phyloP scores from a whole-genome alignment of 2,888 invertebrate species.

The Pollenia griseotomentosa region DNA sequence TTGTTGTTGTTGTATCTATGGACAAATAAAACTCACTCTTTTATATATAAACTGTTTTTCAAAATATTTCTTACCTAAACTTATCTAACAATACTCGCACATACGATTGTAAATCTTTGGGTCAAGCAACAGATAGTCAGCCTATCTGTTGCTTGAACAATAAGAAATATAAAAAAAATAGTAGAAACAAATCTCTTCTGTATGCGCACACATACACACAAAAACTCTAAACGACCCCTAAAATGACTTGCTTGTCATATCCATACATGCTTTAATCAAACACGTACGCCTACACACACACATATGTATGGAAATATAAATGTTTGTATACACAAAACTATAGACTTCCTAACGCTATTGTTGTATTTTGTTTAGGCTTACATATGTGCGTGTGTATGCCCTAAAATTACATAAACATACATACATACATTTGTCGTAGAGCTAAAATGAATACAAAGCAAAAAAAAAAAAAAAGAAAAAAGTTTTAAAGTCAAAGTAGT shows the following conservation, averaged over 20 bases:
- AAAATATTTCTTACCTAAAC: neutral
- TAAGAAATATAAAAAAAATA: conserved; percentile 3
- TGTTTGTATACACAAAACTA: neutral
- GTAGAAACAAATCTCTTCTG: conserved; percentile 17
- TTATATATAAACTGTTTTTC: too few relatives aligned
- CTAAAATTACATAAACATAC: neutral
- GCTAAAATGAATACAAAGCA: conserved; percentile 59
- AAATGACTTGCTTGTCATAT: conserved; percentile 20
- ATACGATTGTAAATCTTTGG: neutral
- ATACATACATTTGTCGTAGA: conserved; percentile 34
- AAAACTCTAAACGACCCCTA: conserved; percentile 18
- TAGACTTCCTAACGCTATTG: neutral
- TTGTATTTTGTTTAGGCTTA: too few relatives aligned
- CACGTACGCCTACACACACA: neutral
- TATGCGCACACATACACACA: neutral
- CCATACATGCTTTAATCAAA: neutral
- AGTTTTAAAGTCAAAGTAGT: conserved; percentile 65
- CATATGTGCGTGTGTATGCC: neutral
- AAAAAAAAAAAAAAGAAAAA: conserved; percentile 14
- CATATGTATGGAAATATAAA: neutral
- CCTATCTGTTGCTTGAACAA: neutral
- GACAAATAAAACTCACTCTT: too few relatives aligned
- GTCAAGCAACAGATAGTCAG: conserved; percentile 50
- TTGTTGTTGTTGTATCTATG: conserved; percentile 6
- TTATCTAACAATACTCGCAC: conserved; percentile 3